phyloP scores from a whole-genome alignment of 1,140 invertebrate genomes.

The Sarcophaga bullata region DNA sequence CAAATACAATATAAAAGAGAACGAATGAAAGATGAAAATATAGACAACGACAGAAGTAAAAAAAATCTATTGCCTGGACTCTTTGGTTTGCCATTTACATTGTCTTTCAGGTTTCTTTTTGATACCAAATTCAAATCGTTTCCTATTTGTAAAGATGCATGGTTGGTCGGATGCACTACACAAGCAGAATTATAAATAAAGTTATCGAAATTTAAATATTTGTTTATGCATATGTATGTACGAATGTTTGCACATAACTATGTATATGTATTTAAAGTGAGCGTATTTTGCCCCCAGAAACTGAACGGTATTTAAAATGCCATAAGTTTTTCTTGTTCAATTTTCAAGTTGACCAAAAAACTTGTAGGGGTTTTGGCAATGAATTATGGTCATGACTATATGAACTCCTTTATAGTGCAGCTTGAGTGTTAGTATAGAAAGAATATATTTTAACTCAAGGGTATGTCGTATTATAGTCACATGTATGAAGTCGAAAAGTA shows the following conservation, averaged over 20 bases:
- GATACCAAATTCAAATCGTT: not conserved
- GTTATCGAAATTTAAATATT: conserved; percentile 38
- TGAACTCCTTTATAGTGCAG: not conserved
- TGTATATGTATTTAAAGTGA: not conserved
- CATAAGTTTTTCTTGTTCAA: conserved; percentile 26
- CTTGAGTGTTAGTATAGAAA: not conserved
- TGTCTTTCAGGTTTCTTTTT: conserved; percentile 9
- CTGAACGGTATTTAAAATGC: conserved; percentile 40
- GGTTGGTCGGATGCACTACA: not conserved
- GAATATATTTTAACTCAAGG: not conserved
- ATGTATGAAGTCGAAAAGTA: no score
- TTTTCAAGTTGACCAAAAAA: conserved; percentile 33
- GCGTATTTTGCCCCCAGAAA: conserved; percentile 14
- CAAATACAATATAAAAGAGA: not conserved
- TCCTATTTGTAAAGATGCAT: not conserved
- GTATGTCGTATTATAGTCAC: not conserved
- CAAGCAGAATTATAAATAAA: not conserved
- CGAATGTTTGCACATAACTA: not conserved
- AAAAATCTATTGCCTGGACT: not conserved
- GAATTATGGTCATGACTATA: conserved; percentile 28
- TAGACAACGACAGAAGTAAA: no score
- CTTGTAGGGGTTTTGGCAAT: conserved; percentile 36
- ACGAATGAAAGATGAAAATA: not conserved
- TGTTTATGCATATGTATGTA: not conserved
- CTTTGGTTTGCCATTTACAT: not conserved